phyloP scores from a whole-genome alignment of 2,797 vertebrate species.

The Lophotriccus pileatus region DNA sequence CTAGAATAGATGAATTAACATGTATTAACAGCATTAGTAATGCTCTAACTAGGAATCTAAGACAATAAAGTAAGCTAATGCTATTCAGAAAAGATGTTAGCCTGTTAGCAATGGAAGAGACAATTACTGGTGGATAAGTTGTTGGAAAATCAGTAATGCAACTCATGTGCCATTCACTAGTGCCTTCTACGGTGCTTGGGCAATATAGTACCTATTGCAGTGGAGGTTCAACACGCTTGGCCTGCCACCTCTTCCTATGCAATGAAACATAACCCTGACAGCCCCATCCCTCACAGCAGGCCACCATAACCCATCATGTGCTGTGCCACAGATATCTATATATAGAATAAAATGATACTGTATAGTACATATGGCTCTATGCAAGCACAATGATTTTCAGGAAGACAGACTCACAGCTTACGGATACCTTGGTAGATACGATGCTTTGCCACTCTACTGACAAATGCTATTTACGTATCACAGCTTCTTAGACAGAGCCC shows the following conservation, averaged over 20 bases:
- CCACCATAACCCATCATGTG: neutral
- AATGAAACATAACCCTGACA: neutral
- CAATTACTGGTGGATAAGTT: neutral
- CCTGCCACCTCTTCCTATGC: neutral
- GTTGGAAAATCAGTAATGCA: neutral
- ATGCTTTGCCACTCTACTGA: neutral
- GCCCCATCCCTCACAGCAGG: neutral
- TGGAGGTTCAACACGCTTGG: neutral
- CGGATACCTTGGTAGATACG: neutral
- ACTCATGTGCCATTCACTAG: neutral
- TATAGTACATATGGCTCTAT: neutral
- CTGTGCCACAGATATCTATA: neutral
- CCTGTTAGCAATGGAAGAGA: neutral
- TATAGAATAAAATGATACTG: neutral
- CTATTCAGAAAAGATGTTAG: neutral
- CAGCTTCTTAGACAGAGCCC: neutral
- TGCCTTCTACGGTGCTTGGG: neutral
- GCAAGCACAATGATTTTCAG: neutral
- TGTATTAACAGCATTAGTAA: neutral
- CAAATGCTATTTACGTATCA: neutral
- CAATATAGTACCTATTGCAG: neutral
- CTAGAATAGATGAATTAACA: neutral
- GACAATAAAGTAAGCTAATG: neutral
- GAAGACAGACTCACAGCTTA: neutral
- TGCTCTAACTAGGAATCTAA: neutral